Conservation (phyloP, 2,113 vertebrate species). For the Corythaixoides concolor region DNA sequence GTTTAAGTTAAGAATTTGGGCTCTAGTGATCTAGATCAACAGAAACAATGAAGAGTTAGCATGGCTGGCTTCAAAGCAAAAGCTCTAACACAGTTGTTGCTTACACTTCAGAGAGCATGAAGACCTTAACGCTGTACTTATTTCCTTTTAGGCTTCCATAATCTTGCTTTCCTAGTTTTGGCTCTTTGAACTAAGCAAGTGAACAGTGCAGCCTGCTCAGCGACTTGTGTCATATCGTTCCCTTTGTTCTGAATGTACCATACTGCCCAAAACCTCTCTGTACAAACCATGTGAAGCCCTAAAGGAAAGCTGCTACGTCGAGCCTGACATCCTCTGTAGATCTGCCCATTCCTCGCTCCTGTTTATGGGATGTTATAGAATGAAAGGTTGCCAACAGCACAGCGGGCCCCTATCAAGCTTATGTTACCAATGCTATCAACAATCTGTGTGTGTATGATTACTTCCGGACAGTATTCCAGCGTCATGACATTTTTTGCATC, state of each 20-base stretch:
- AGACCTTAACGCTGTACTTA: background rate
- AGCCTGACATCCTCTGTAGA: background rate
- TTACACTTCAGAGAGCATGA: background rate
- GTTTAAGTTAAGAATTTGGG: background rate
- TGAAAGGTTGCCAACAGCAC: background rate
- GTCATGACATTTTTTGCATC: background rate
- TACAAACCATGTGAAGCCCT: background rate
- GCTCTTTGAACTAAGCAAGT: background rate
- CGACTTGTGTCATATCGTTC: background rate
- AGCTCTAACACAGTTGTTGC: background rate
- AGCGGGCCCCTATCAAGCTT: background rate
- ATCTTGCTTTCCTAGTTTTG: background rate
- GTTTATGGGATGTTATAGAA: background rate
- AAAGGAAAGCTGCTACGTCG: background rate
- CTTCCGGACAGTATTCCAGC: background rate
- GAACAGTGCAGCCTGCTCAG: background rate
- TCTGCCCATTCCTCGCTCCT: background rate
- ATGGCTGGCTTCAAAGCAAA: background rate
- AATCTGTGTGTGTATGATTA: background rate
- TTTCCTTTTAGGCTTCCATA: background rate
- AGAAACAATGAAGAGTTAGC: background rate
- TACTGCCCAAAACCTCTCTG: background rate
- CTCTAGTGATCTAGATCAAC: background rate
- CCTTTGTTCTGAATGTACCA: background rate
- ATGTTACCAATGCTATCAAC: background rate